Evolutionary conservation across 2,797 vertebrate genomes (phyloP), one percentile per base, ranked within the genome.

Genomic region (Tragopan temminckii): DNA sequence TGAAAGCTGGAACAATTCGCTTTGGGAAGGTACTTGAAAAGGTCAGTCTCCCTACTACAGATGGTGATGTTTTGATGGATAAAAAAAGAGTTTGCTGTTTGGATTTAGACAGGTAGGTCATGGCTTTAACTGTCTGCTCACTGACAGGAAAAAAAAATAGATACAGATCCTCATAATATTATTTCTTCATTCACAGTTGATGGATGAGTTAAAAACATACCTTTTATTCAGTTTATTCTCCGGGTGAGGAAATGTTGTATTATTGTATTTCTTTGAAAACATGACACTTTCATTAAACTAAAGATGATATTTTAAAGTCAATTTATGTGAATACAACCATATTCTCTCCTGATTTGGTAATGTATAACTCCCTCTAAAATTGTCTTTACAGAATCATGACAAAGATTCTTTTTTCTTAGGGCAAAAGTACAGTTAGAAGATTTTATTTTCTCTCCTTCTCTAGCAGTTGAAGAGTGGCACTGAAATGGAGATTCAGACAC

Each of bases 91-190:
- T 79, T 53, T 80, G 45, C 63, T 68, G 24, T 94, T 94, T 89
- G 69, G 67, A 88, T 95, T 95, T 79, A 80, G 76, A 85, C 50
- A 83, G 76, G 59, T 59, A 91, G 87, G 93, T 89, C 87, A 90
- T 33, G 59, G 33, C 90, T 95, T 83, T 83, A 88, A 89, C 59
- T 93, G 63, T 88, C 72, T 88, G 43, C 66, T 85, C 59, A 66
- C 35, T 58, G 55, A 75, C 36, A 83, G 66, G n/a, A 38, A 38
- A 63, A 74, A 71, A 76, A 69, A 36, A 48, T 7, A 58, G 7
- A 25, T 59, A 55, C 1, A 80, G 52, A 55, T 67, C 76, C 89
- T 91, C 31, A 33, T 79, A 42, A 25, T 66, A 62, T 89, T 87
- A 64, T 90, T 89, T 83, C 57, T 89, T 24, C 59, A 45, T 80